Percentiles rank a stretch among this genome's conserved stretches.
Evolutionary conservation across 2,113 vertebrate genomes (phyloP).

Genomic region (Muntiacus muntjak): DNA sequence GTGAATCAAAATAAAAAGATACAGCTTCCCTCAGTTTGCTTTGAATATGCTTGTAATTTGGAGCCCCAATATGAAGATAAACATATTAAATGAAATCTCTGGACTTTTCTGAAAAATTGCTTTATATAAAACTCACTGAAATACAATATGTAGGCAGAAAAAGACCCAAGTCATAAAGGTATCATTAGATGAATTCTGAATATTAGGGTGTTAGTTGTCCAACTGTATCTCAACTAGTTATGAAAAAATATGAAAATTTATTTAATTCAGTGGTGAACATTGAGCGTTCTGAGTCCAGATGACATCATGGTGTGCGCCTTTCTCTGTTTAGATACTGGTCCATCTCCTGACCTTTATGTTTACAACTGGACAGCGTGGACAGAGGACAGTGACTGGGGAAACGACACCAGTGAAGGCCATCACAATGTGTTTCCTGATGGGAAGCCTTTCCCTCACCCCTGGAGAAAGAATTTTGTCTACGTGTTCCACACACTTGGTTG

Average conservation of each 20-base stretch:
- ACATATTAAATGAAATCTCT: background rate
- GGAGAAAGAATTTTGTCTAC: slow-evolving; percentile 88
- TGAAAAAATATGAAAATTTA: background rate
- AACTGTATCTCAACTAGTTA: background rate
- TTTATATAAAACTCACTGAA: background rate
- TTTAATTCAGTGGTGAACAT: background rate
- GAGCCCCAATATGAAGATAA: background rate
- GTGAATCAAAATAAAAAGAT: background rate
- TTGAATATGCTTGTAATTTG: background rate
- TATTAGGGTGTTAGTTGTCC: background rate
- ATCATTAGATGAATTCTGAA: background rate
- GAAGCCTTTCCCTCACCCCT: slow-evolving; percentile 86
- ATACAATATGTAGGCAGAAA: background rate
- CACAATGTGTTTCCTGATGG: slow-evolving; percentile 90
- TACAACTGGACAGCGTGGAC: slow-evolving; percentile 92
- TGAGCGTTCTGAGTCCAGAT: background rate
- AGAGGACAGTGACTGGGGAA: slow-evolving; percentile 83
- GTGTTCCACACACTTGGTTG: slow-evolving; percentile 92
- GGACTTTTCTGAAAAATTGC: slow-evolving; percentile 4
- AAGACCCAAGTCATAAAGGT: background rate
- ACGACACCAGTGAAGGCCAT: slow-evolving; percentile 73
- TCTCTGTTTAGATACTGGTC: slow-evolving; percentile 10
- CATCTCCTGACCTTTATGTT: slow-evolving; percentile 75
- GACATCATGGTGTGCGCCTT: background rate
- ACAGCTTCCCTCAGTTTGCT: background rate